Evolutionary conservation across 1,140 invertebrate species (phyloP).

Genomic region (Lepidostoma basale): DNA sequence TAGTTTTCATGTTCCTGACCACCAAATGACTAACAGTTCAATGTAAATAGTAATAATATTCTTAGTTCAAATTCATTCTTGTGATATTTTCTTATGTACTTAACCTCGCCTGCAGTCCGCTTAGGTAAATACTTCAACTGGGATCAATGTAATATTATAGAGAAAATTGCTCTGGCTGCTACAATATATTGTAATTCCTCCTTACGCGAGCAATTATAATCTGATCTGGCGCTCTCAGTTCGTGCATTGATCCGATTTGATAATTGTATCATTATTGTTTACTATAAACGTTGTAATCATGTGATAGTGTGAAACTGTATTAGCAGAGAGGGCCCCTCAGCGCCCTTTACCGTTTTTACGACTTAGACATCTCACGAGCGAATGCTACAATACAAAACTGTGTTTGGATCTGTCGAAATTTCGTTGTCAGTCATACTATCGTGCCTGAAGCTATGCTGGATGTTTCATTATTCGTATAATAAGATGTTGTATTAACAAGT

Average conservation of each 20-base stretch:
- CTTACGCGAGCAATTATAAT: not conserved
- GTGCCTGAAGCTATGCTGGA: slow-evolving; percentile 5
- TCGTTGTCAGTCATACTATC: not conserved
- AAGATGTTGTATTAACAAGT: slow-evolving; percentile 1
- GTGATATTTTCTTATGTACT: slow-evolving; percentile 21
- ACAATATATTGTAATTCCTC: not conserved
- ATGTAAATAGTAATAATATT: slow-evolving; percentile 3
- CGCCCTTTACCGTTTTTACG: not conserved
- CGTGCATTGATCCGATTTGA: slow-evolving; percentile 36
- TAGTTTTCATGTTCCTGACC: slow-evolving; percentile 13
- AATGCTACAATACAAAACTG: slow-evolving; percentile 27
- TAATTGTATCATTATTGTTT: slow-evolving; percentile 31
- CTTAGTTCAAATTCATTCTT: slow-evolving; percentile 19
- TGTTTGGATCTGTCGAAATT: not conserved
- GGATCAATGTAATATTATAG: not conserved
- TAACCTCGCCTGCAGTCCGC: not conserved
- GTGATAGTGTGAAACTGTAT: slow-evolving; percentile 24
- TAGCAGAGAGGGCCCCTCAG: not conserved
- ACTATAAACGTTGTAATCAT: slow-evolving; percentile 28
- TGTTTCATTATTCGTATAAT: not conserved
- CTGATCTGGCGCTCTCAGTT: not conserved
- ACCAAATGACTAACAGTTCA: slow-evolving; percentile 26
- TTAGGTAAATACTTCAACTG: not conserved
- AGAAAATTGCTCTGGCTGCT: not conserved
- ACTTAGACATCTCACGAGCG: slow-evolving; percentile 37